These are phyloP conservation scores for Suillia variegata DNA, from an alignment of 2,888 invertebrate species.

Conservation along the genomic window DNA sequence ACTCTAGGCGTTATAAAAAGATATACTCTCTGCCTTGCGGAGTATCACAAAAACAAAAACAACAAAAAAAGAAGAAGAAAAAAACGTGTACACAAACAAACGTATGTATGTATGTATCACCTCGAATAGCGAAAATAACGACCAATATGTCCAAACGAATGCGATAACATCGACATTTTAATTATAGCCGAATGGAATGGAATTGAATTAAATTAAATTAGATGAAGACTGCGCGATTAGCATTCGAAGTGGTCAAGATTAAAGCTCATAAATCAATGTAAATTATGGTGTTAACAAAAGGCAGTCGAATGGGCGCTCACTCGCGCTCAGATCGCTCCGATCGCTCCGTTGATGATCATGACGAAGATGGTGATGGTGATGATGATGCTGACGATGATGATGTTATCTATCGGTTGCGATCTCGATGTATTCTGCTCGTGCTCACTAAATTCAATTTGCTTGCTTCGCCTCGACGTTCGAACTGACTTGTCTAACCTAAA, in stretches of 20 bases:
- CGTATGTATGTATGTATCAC: neutral
- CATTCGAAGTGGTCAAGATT: constrained; percentile 15
- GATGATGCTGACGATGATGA: too few relatives aligned
- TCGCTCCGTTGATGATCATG: too few relatives aligned
- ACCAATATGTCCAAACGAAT: constrained; percentile 52
- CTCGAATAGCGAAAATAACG: constrained; percentile 52
- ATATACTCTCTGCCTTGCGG: too few relatives aligned
- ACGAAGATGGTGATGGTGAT: too few relatives aligned
- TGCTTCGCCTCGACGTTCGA: too few relatives aligned
- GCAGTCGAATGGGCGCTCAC: constrained; percentile 27
- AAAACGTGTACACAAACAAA: too few relatives aligned
- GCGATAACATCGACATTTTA: constrained; percentile 56
- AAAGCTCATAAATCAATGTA: constrained; percentile 54
- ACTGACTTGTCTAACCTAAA: too few relatives aligned
- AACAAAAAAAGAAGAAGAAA: too few relatives aligned
- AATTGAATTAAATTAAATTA: constrained; percentile 21
- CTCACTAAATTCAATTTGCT: constrained; percentile 26
- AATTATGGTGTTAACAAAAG: constrained; percentile 58
- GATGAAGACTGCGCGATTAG: constrained; percentile 32
- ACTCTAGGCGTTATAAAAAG: too few relatives aligned
- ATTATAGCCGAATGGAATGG: constrained; percentile 51
- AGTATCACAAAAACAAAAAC: too few relatives aligned
- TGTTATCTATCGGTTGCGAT: neutral
- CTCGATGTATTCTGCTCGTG: constrained; percentile 13
- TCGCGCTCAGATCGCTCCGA: neutral